Evolutionary conservation across 2,888 invertebrate species (phyloP).

Genomic region (Plagodis pulveraria): DNA sequence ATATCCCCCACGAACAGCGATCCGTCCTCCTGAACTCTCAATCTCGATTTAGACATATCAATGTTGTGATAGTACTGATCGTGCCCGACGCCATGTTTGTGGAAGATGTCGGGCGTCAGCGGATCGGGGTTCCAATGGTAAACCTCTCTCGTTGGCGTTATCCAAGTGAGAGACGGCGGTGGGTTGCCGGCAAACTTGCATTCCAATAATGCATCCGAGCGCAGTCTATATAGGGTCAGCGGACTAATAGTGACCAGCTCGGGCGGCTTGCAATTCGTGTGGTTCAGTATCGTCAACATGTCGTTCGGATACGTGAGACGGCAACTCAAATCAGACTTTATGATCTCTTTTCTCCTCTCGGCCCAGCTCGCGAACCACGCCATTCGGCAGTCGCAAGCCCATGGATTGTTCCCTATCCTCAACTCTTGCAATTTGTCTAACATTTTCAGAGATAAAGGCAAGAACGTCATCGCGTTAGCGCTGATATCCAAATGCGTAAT

Average conservation of each 20-base stretch:
- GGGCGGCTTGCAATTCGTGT: slow-evolving; percentile 89
- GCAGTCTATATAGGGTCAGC: slow-evolving; percentile 86
- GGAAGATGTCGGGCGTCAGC: slow-evolving; percentile 86
- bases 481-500: slow-evolving; percentile 88
- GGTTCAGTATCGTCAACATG: slow-evolving; percentile 88
- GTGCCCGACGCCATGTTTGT: slow-evolving; percentile 87
- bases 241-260: slow-evolving; percentile 85
- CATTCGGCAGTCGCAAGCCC: slow-evolving; percentile 95
- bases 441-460: slow-evolving; percentile 89
- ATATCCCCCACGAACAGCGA: slow-evolving; percentile 90
- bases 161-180: slow-evolving; percentile 93
- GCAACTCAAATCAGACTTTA: slow-evolving; percentile 87
- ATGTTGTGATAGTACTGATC: slow-evolving; percentile 76
- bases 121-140: slow-evolving; percentile 92
- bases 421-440: slow-evolving; percentile 87
- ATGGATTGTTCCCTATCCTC: slow-evolving; percentile 90
- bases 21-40: slow-evolving; percentile 90
- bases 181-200: slow-evolving; percentile 92
- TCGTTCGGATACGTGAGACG: slow-evolving; percentile 87
- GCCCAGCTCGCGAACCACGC: slow-evolving; percentile 88
- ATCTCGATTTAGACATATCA: slow-evolving; percentile 81
- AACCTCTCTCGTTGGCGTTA: slow-evolving; percentile 89
- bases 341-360: slow-evolving; percentile 75
- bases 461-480: slow-evolving; percentile 88
- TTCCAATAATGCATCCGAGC: slow-evolving; percentile 88